Percentiles rank a stretch among this genome's conserved stretches.
Conservation (phyloP, 2,888 invertebrate genomes). For the Sialis lutaria region DNA sequence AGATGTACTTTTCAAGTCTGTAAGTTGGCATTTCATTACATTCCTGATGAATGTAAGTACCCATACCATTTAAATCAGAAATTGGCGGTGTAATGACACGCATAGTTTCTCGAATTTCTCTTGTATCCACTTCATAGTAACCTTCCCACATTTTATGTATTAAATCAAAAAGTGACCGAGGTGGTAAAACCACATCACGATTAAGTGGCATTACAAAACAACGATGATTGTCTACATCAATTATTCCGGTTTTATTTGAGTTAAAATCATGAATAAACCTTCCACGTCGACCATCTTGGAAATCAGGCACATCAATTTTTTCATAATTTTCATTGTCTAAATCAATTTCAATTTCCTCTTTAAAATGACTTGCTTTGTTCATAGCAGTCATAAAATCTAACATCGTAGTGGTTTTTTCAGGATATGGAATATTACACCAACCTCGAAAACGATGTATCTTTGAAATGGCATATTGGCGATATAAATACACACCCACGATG, state of each 20-base stretch:
- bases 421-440: slow-evolving; percentile 49
- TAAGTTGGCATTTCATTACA: slow-evolving; percentile 57
- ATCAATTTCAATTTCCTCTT: slow-evolving; percentile 69
- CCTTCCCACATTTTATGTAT: slow-evolving; percentile 62
- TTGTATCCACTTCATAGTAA: slow-evolving; percentile 68
- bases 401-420: slow-evolving; percentile 12
- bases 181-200: slow-evolving; percentile 56
- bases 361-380: slow-evolving; percentile 28
- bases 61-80: slow-evolving; percentile 40
- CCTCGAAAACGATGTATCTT: slow-evolving; percentile 45
- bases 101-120: slow-evolving; percentile 58
- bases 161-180: slow-evolving; percentile 62
- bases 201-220: slow-evolving; percentile 89
- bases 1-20: slow-evolving; percentile 46
- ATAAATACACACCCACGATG: slow-evolving; percentile 55
- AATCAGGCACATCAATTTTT: slow-evolving; percentile 73
- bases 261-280: slow-evolving; percentile 88
- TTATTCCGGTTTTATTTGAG: slow-evolving; percentile 43
- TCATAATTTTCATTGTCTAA: slow-evolving; percentile 53
- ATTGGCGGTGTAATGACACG: slow-evolving; percentile 55
- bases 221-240: slow-evolving; percentile 30
- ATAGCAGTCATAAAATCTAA: slow-evolving; percentile 5
- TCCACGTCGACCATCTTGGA: slow-evolving; percentile 62
- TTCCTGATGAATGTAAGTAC: slow-evolving; percentile 50
- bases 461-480: slow-evolving; percentile 48